Conservation (phyloP, 2,888 invertebrate genomes). For the Metalampra italica region DNA sequence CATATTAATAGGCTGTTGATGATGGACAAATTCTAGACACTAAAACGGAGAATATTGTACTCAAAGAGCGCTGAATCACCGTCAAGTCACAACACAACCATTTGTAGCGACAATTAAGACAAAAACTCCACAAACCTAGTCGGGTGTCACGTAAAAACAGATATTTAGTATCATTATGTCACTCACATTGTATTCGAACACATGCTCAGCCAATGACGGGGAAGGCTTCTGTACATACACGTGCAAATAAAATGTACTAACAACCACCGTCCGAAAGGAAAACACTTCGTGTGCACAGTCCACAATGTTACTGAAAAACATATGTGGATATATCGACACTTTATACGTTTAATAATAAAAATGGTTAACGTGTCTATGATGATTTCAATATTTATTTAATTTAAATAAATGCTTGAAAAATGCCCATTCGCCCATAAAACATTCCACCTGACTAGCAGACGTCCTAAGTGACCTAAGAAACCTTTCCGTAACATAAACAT, state of each 20-base stretch:
- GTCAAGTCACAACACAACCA: no score
- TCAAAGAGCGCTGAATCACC: no score
- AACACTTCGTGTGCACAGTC: conserved; percentile 34
- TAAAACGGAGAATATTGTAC: no score
- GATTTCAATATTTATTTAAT: no score
- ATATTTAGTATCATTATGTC: conserved; percentile 1
- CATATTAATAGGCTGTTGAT: no score
- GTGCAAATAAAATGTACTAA: conserved; percentile 31
- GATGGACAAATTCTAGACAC: no score
- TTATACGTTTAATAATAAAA: conserved; percentile 11
- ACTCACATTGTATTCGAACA: conserved; percentile 45
- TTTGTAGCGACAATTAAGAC: no score
- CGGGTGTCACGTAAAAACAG: background rate
- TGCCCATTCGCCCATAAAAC: no score
- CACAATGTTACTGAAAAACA: conserved; percentile 43
- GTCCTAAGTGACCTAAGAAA: no score
- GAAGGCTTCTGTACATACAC: conserved; percentile 16
- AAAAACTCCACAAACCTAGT: background rate
- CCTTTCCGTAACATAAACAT: no score
- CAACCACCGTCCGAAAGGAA: conserved; percentile 20
- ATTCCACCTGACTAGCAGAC: no score
- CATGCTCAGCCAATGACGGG: conserved; percentile 31
- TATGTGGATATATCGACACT: conserved; percentile 20
- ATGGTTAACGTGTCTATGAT: background rate
- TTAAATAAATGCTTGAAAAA: no score